Base-by-base conservation (phyloP, 1,140 invertebrate species). In the Drosophila mauritiana region DNA sequence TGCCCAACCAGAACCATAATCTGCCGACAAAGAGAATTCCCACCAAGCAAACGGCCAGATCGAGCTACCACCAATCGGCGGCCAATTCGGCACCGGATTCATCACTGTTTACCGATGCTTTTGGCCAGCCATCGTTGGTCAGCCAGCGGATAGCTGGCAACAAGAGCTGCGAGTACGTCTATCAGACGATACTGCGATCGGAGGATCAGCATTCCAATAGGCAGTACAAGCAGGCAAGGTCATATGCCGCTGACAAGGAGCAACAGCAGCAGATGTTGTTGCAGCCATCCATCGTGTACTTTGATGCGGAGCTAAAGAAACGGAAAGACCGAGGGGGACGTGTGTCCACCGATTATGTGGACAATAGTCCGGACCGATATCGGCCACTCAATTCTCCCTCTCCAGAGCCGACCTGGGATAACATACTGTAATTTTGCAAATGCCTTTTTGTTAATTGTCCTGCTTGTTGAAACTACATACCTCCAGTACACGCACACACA, bases 371-470 rank as follows among this genome's bases (percentile, higher is more conserved):
- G 11, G 37, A 57, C 13, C 43, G 54, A 1, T 80, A 79, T 56
- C 48, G 49, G 46, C 39, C 20, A 58, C 53, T 40, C 45, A 72
- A 61, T 65, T 54, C 54, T 37, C 40, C 43, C 2, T 22, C 56
- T 1, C 37, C 62, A 68, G 79, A 89, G 42, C 56, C 46, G 7
- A 54, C 75, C 20, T 89, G 83, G 83, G 78, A 75, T 59, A 37
- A 52, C 36, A 67, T 89, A 73, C 81, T 83, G 83, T 88, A 88
- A 86, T 78, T 81, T 80, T 73, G 45, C 20, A 55, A 62, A 43
- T 57, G 31, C 39, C 49, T 57, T 58, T 46, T 49, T 73, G 51
- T 68, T 76, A 55, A 36, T 73, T 63, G 62, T 67, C 51, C 67
- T 73, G 51, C 67, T 73, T 86, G 34, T 42, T 64, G 37, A 57